Evolutionary conservation across 2,113 vertebrate species (phyloP).

Genomic region (Hipposideros armiger): DNA sequence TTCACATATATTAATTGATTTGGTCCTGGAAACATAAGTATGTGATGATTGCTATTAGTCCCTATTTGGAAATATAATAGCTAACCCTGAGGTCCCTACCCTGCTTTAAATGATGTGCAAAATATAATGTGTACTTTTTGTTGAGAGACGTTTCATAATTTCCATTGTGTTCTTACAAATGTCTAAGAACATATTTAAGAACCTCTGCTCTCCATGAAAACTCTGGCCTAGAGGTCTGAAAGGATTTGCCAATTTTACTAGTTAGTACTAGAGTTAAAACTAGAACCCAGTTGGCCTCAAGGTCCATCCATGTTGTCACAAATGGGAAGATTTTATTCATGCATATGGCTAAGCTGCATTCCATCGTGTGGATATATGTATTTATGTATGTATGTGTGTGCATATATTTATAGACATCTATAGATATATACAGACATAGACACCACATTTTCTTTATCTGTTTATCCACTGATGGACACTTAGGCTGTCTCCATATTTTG

Average conservation of each 20-base stretch:
- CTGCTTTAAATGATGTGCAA: not conserved
- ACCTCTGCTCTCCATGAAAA: not conserved
- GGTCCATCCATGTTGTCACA: not conserved
- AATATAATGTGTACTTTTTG: not conserved
- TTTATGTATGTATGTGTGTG: too few species aligned
- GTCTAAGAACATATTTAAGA: slow-evolving; percentile 13
- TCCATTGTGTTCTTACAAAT: not conserved
- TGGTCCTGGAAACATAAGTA: not conserved
- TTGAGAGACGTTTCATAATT: not conserved
- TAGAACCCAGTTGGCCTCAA: not conserved
- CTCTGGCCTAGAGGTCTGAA: not conserved
- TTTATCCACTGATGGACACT: not conserved
- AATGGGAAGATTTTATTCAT: not conserved
- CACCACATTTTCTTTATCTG: not conserved
- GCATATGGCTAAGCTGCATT: not conserved
- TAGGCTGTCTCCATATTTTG: not conserved
- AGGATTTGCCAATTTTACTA: not conserved
- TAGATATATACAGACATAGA: too few species aligned
- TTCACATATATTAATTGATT: not conserved
- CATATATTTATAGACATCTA: too few species aligned
- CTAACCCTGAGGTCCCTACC: not conserved
- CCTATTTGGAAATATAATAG: not conserved
- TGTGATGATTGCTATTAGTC: not conserved
- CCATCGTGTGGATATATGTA: not conserved
- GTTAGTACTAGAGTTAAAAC: not conserved